Base-by-base conservation (phyloP, 35 echinoderm and acorn worm genomes). In the Nesometra sesokonis region DNA sequence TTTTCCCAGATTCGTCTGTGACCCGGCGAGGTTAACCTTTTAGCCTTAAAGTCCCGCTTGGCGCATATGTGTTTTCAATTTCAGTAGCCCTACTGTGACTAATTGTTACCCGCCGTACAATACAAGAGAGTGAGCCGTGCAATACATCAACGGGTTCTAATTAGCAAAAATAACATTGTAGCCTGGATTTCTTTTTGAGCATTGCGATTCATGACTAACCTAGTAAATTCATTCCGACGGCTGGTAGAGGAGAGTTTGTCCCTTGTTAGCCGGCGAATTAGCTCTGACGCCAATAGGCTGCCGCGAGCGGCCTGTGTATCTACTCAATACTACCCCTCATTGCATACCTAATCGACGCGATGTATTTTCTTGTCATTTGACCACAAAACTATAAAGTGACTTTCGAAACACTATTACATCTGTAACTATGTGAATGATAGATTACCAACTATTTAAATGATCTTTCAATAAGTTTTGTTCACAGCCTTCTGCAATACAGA, bases 91-190 rank as follows among this genome's bases (percentile, higher is more conserved):
- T 67, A 27, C 52, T 67, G 52, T 67, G 8, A 67, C 52, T 67
- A 67, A 67, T 67, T 67, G 52, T 67, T 67, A 67, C 11, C 52
- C 52, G 52, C 52, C 52, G 52, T 67, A 67, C 52, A 67, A 67
- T 67, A 67, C 52, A 67, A 67, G 52, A 3, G 52, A 67, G 52
- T 27, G 23, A 11, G 52, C 21, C 52, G 52, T 67, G 52, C 52
- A 67, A 67, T 67, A 67, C 52, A 67, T 67, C 52, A 67, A 67
- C 9, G 52, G 52, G 7, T 67, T 67, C 52, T 67, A 67, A 67
- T 67, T 67, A 67, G 52, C 52, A 67, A 67, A 67, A 67, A 67
- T 67, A 67, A 67, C 52, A 67, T 67, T 67, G 52, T 67, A 67
- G 52, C 52, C 52, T 67, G 52, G 9, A 67, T 67, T 67, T 67